Evolutionary conservation across 2,888 invertebrate species (phyloP), one percentile per base, ranked within the genome.

Genomic region (Troilus luridus): DNA sequence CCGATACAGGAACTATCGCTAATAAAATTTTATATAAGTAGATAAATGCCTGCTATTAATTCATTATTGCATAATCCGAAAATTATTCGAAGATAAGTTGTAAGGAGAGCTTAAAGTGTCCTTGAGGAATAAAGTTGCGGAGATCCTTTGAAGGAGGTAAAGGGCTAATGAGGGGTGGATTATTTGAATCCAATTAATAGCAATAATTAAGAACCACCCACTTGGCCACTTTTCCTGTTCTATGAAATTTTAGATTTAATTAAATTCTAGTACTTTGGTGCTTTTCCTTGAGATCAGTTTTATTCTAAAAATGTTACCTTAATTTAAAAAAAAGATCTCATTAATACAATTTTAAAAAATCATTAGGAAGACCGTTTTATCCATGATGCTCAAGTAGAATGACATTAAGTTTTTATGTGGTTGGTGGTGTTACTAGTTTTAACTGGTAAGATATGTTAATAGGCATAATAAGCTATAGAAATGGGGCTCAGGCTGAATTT

Each of bases 171-270:
- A 85, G n/a, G 85, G 56, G 11, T 6, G 56, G 19, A n/a, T 85
- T 85, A 85, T 58, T 85, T 85, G 85, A 85, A 85, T 85, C 85
- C 85, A 85, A 85, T 85, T 85, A 85, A 56, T 56, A 11, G 54
- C 56, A 85, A 85, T 85, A 56, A 85, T 85, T 58, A 56, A n/a
- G 11, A 12, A 21, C 85, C 21, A 3, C 1, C 27, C 27, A 77
- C 72, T 77, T 77, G 41, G 5, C 24, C 24, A 24, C 11, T 12
- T 14, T 41, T 67, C 14, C 24, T 14, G 27, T 77, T 77, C 41
- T 77, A 41, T 41, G 12, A 41, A 77, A 77, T 77, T 41, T 17
- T 24, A 41, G 27, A 41, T 77, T 41, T 17, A 27, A 77, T 17
- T 77, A 77, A 77, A 77, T 41, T 77, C 6, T 7, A 41, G 27